Conservation (phyloP, 2,797 vertebrate species). For the Bryconaethiops microstoma region DNA sequence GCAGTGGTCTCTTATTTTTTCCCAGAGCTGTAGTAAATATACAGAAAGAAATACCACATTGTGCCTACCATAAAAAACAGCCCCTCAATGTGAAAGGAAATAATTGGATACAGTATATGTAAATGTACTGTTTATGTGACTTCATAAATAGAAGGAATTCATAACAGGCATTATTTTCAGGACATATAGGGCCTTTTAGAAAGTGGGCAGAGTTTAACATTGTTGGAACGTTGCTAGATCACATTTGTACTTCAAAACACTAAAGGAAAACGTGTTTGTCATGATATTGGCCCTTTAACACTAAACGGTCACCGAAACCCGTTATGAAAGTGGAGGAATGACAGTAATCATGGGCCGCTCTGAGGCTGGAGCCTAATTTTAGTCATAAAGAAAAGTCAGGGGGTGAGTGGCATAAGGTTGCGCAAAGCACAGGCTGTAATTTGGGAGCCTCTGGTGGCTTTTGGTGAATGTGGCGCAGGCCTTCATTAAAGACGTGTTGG, state of each 20-base stretch:
- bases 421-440: constrained; percentile 54
- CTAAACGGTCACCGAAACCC: constrained; percentile 37
- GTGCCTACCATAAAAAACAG: no score
- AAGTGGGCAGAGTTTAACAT: no score
- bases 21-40: no score
- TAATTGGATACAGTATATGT: no score
- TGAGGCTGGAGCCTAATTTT: constrained; percentile 53
- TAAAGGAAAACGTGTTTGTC: background rate
- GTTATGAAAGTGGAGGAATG: constrained; percentile 36
- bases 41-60: no score
- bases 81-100: no score
- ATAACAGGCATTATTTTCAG: no score
- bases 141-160: no score
- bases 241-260: background rate
- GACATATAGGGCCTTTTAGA: no score
- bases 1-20: no score
- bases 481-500: constrained; percentile 59
- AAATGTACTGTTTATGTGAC: no score
- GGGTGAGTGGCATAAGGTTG: constrained; percentile 45
- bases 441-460: constrained; percentile 58
- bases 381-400: constrained; percentile 39
- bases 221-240: background rate
- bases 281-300: constrained; percentile 9
- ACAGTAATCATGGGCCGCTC: constrained; percentile 43
- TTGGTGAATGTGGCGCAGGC: constrained; percentile 52